Base-by-base conservation (phyloP, 2,113 vertebrate species). In the Embiotoca jacksoni region DNA sequence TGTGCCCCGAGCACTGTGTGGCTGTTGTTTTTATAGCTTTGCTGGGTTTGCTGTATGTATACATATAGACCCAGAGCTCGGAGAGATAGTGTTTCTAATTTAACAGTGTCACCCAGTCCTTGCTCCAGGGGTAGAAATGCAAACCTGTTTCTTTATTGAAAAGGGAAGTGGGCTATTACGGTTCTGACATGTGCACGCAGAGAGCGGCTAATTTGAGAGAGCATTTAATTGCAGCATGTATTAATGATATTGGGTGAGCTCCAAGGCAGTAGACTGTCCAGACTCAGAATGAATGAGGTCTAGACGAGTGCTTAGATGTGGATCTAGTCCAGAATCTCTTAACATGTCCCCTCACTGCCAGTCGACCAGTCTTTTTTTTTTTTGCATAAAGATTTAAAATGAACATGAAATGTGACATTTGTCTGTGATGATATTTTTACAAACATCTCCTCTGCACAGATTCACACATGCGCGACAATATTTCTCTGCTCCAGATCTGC, bases 21-120 rank as follows among this genome's bases (percentile, higher is more conserved):
- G 65, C 31, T 16, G 85, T 78, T 91, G 87, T 91, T 90, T 90
- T 74, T 53, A 82, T 69, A 62, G 56, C 76, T 55, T 67, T 78
- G 72, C 64, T 80, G 67, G 72, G 65, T 74, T 80, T 66, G 88
- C 88, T 81, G 73, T 65, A 61, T 55, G 73, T 82, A 9, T 65
- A 57, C 80, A 76, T 83, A 82, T 78, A 79, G 66, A 82, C 71
- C 71, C 1, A 0, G 57, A 71, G 70, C 59, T 46, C 2, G 32
- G 69, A n/a, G 74, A 75, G 77, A 80, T 79, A 79, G 81, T 50
- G 70, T 78, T 76, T 79, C 87, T 68, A 54, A 70, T 79, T 47
- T 1, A 64, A 80, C 64, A 70, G 80, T 81, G 84, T 89, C 82
- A 73, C 74, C 61, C 80, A 62, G 74, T 74, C 82, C 49, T 77